Evolutionary conservation across 2,888 invertebrate genomes (phyloP).

Genomic region (Epsilonema sp.): DNA sequence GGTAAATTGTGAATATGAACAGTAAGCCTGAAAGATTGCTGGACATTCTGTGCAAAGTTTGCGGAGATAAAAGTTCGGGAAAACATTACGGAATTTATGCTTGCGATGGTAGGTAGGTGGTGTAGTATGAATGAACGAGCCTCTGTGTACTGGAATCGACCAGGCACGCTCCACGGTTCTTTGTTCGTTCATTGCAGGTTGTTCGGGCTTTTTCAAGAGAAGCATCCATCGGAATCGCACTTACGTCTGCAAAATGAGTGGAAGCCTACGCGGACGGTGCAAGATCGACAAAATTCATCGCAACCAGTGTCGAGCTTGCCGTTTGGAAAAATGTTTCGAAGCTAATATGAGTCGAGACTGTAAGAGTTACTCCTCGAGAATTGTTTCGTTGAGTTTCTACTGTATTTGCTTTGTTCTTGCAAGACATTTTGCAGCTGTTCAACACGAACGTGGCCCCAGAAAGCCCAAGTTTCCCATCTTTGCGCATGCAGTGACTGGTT

Average conservation of each 20-base stretch:
- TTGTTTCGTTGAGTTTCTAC: not conserved
- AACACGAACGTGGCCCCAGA: conserved; percentile 83
- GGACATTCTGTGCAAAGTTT: conserved; percentile 86
- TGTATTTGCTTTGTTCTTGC: not conserved
- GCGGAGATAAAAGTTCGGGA: conserved; percentile 84
- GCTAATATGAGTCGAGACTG: conserved; percentile 95
- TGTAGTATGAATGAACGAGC: no score
- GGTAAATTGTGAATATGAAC: not conserved
- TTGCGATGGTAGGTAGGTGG: conserved; percentile 80
- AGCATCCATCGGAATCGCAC: conserved; percentile 86
- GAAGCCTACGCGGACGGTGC: conserved; percentile 52
- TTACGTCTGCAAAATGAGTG: conserved; percentile 88
- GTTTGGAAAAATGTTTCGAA: conserved; percentile 80
- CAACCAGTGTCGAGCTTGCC: conserved; percentile 86
- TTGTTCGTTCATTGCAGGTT: conserved; percentile 41
- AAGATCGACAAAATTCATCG: conserved; percentile 90
- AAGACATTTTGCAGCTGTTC: conserved; percentile 48
- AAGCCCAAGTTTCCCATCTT: conserved; percentile 49
- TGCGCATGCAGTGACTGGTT: not conserved
- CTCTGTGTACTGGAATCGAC: no score
- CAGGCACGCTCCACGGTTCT: not conserved
- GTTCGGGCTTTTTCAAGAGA: conserved; percentile 84
- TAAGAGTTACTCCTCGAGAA: conserved; percentile 45
- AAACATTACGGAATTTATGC: conserved; percentile 96
- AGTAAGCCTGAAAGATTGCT: conserved; percentile 25